Evolutionary conservation across 2,888 invertebrate genomes (phyloP).

Genomic region (Athalia rosae): DNA sequence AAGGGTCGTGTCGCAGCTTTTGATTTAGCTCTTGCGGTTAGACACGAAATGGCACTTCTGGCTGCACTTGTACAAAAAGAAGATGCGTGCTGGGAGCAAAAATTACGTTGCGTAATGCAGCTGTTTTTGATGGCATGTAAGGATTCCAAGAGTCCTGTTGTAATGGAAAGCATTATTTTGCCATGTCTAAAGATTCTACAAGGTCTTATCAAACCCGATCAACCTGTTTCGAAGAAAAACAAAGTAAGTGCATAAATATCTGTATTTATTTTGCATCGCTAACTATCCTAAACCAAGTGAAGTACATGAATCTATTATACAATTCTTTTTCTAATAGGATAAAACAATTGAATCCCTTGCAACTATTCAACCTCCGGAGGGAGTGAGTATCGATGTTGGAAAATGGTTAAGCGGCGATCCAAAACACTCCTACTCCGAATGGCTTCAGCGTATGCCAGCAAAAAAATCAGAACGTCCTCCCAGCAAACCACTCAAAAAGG

Average conservation of each 20-base stretch:
- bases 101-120: conserved; percentile 90
- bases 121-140: conserved; percentile 88
- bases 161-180: conserved; percentile 92
- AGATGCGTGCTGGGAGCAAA: conserved; percentile 96
- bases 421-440: conserved; percentile 82
- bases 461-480: conserved; percentile 66
- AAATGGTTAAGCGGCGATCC: conserved; percentile 85
- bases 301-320: conserved; percentile 12
- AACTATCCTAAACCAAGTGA: neutral
- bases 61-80: conserved; percentile 93
- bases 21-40: conserved; percentile 84
- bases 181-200: conserved; percentile 95
- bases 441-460: conserved; percentile 81
- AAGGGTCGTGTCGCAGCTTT: conserved; percentile 85
- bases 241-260: conserved; percentile 66
- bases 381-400: conserved; percentile 82
- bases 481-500: conserved; percentile 63
- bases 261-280: neutral
- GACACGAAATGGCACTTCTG: conserved; percentile 92
- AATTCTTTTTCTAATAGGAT: conserved; percentile 64
- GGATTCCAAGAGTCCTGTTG: conserved; percentile 87
- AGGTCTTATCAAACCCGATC: conserved; percentile 83
- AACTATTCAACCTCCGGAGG: conserved; percentile 76
- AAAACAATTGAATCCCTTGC: conserved; percentile 76
- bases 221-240: conserved; percentile 76